Conservation (phyloP, 1,140 invertebrate species). For the Camponotus vicinus region DNA sequence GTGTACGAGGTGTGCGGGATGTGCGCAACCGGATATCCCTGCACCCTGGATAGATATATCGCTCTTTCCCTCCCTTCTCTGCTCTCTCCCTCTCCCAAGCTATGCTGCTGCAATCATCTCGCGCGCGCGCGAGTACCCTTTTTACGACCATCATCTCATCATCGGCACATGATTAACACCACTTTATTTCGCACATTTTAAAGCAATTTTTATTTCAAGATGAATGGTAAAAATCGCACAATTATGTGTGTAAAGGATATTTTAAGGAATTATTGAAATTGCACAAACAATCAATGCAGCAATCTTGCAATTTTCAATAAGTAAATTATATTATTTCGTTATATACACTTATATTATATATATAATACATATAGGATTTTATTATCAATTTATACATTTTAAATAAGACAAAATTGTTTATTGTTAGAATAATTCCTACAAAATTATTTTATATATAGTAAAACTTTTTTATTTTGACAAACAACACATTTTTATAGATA, state of each 20-base stretch:
- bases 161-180: neutral
- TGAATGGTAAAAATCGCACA: neutral
- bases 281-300: neutral
- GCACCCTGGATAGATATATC: conserved; percentile 78
- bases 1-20: conserved; percentile 73
- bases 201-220: conserved; percentile 1
- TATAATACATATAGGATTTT: no score
- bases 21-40: conserved; percentile 48
- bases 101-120: conserved; percentile 68
- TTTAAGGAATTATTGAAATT: neutral
- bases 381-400: no score
- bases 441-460: no score
- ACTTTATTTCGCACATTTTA: neutral
- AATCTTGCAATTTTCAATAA: no score
- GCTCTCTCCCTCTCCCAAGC: no score
- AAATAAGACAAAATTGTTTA: no score
- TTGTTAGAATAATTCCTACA: no score
- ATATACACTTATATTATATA: no score
- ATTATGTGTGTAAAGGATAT: neutral
- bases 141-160: neutral
- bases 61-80: neutral
- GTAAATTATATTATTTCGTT: no score
- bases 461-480: no score
- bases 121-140: conserved; percentile 76
- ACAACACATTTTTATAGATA: no score